phyloP scores from a whole-genome alignment of 2,888 invertebrate species.

The Diaperis boleti region DNA sequence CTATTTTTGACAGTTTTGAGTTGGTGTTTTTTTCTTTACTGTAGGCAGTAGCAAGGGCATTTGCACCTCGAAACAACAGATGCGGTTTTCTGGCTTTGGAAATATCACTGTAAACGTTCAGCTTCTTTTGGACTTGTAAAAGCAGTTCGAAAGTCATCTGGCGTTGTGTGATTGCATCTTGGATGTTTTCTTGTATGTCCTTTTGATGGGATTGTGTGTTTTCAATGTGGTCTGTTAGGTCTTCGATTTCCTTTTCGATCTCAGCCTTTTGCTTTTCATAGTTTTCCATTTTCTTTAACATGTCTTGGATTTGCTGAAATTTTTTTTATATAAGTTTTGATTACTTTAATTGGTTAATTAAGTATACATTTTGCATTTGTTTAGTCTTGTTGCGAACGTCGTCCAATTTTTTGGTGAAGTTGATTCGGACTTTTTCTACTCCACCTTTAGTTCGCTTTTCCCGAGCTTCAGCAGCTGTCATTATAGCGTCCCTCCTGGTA shows the following conservation, averaged over 20 bases:
- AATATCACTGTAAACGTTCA: conserved; percentile 71
- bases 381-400: conserved; percentile 72
- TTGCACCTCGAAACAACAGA: conserved; percentile 61
- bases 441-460: conserved; percentile 66
- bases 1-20: conserved; percentile 70
- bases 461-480: conserved; percentile 70
- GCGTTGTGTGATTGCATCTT: conserved; percentile 58
- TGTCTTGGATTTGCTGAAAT: conserved; percentile 70
- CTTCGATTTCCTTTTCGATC: conserved; percentile 10
- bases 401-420: conserved; percentile 71
- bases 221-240: conserved; percentile 15
- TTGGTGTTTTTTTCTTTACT: conserved; percentile 72
- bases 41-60: conserved; percentile 70
- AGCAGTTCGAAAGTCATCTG: conserved; percentile 70
- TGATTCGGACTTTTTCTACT: conserved; percentile 66
- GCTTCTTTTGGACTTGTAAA: conserved; percentile 78
- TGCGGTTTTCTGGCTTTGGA: conserved; percentile 63
- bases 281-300: conserved; percentile 67
- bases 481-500: conserved; percentile 74
- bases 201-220: conserved; percentile 9
- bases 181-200: conserved; percentile 10
- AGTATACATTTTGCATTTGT: conserved; percentile 64
- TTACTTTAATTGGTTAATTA: not conserved
- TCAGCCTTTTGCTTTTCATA: conserved; percentile 24
- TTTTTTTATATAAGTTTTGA: too few species aligned